Conservation (phyloP, 2,113 vertebrate species). For the Petromus typicus region DNA sequence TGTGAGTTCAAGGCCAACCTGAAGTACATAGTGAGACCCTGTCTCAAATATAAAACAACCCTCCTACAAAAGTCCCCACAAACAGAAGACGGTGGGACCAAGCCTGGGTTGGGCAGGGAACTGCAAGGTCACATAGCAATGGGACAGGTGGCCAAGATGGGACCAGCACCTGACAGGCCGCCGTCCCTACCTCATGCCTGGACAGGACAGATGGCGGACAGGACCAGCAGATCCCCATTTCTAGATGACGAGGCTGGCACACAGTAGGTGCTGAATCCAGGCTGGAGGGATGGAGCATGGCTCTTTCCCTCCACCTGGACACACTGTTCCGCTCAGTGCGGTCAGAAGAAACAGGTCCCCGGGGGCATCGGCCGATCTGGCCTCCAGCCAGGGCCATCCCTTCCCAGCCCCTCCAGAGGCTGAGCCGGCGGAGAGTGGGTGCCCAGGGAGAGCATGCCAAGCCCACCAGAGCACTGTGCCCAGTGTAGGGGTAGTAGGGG, state of each 20-base stretch:
- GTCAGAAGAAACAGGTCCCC: not conserved
- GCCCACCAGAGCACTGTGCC: not conserved
- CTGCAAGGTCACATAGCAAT: not conserved
- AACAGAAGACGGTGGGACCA: not conserved
- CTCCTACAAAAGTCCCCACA: not conserved
- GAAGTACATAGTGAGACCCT: not conserved
- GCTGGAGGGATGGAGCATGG: not conserved
- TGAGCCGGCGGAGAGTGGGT: constrained; percentile 10
- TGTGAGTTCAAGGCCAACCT: not conserved
- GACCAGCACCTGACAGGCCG: not conserved
- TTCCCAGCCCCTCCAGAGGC: not conserved
- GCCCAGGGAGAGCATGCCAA: not conserved
- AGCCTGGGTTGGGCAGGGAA: not conserved
- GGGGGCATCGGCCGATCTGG: not conserved
- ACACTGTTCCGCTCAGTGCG: not conserved
- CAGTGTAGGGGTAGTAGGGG: constrained; percentile 35
- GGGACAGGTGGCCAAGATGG: not conserved
- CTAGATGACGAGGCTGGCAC: not conserved
- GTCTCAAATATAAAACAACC: not conserved
- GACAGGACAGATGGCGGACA: not conserved
- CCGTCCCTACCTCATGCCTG: not conserved
- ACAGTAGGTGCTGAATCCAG: not conserved
- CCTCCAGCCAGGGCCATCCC: not conserved
- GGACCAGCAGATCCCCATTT: not conserved
- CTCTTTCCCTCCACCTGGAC: not conserved